Evolutionary conservation across 2,113 vertebrate species (phyloP), one percentile per base, ranked within the genome.

Genomic region (Eptatretus burgeri): DNA sequence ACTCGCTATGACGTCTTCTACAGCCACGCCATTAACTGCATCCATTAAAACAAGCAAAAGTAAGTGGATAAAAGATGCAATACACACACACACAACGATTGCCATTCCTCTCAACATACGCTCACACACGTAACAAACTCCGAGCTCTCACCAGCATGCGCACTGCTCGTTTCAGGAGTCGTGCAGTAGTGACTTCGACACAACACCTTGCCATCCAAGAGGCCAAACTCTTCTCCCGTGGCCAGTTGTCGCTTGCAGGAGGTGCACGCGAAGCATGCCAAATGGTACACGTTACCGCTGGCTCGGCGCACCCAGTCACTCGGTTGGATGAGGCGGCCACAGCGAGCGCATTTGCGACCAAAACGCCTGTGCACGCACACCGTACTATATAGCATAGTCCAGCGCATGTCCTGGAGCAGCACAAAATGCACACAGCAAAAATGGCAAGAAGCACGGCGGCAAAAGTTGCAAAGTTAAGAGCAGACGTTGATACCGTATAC

Each of bases 261-360:
- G 74, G 93, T 93, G 75, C 91, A 98, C 2, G 89, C 86, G 14
- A 98, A 98, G 68, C 91, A 98, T 0, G 87, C 89, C 77, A 98
- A 68, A 73, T 98, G 91, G 62, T 94, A 98, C 0, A 94, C 88
- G 10, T 83, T 91, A 0, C 91, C 91, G 20, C 93, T 93, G 0
- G 89, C 91, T 71, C 87, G 72, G 4, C 89, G 84, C 18, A 98
- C 89, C 91, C 91, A 98, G 78, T 98, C 91, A 1, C 85, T 98
- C 50, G 89, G 76, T 64, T 94, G 86, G 70, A 98, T 85, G 70
- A 84, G 87, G 64, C 89, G 76, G 64, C 89, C 87, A 50, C 91
- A 98, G 67, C 88, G 85, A 50, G 89, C 82, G 50, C 89, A 98
- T 69, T 89, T 82, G 0, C 86, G 93, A 63, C 91, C 88, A 41